Evolutionary conservation across 2,797 vertebrate species (phyloP), one percentile per base, ranked within the genome.

Genomic region (Sebastes wilsoni): DNA sequence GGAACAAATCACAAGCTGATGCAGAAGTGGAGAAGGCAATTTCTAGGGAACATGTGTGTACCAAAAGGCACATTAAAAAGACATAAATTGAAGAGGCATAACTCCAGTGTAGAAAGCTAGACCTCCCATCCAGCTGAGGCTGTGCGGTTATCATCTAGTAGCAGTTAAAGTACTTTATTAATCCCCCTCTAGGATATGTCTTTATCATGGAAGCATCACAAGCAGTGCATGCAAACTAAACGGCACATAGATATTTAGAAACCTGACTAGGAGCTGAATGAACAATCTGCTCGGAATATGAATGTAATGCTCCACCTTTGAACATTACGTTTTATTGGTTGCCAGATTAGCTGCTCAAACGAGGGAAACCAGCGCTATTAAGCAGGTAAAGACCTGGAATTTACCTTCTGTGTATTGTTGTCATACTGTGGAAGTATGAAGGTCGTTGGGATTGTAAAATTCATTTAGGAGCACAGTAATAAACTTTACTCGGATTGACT

Each of bases 101-200:
- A 85, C 68, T 42, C 46, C 20, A 55, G 52, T 12, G 38, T 25
- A 66, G 42, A 70, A 73, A 65, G 55, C 69, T 54, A 65, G 71
- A 71, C 54, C 75, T 83, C 78, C 68, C 82, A 80, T 77, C 81
- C 82, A 80, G 74, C 80, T 87, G 75, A 56, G 75, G 71, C 73
- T 66, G 60, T 68, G 56, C 80, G 56, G 72, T 81, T 77, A 76
- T 86, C 77, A 75, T 81, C 76, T 74, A 72, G 73, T 10, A 71
- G 80, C 74, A 87, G 81, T 82, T 78, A 82, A 90, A 82, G 27
- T 62, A 72, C 73, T 85, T 89, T 83, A 91, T 88, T 81, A 88
- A 86, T 76, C 70, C 70, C 54, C 76, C 75, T 79, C 76, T 28
- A 78, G 72, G 81, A 82, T 66, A 72, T 75, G 69, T 72, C 84